Evolutionary conservation across 2,113 vertebrate species (phyloP), one percentile per base, ranked within the genome.

Genomic region (Oncorhynchus nerka): DNA sequence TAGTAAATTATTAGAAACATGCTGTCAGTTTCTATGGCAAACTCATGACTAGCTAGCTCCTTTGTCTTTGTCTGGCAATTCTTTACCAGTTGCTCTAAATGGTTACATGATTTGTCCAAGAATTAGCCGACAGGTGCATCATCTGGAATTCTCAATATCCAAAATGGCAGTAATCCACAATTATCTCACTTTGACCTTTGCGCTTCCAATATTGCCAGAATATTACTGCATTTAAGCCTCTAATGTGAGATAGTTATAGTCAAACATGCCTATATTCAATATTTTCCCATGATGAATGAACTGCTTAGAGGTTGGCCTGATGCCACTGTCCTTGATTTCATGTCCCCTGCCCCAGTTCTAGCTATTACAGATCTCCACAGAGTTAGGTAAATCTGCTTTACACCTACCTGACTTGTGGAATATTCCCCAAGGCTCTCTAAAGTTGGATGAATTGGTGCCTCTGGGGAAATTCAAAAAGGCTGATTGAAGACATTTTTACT

Each of bases 131-230:
- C 85, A 77, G 83, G 90, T 77, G 51, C 51, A 16, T 55, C 51
- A 55, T 55, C 51, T 19, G 81, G 71, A 86, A 78, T 82, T 81
- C 79, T 85, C 51, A 70, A 70, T 55, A 80, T 81, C 79, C 78
- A 87, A 86, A 87, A 86, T 62, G 80, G 55, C 79, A 78, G 83
- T 90, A 88, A 89, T 88, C 88, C 88, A 83, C 88, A 82, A 89
- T 91, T 88, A 89, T 85, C 85, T 88, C 66, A 85, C 83, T 83
- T 45, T 45, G 39, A 45, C 39, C 39, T 86, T 22, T 88, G 85
- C 86, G 84, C 83, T 88, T 89, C 85, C 65, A 88, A 62, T 49
- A 26, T 66, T 71, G 57, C 76, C 76, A 73, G 78, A 77, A 65
- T 71, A 70, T 39, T 57, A 74, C 70, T 45, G 49, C 79, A 39